Evolutionary conservation across 2,888 invertebrate genomes (phyloP).

Genomic region (Hybos culiciformis): DNA sequence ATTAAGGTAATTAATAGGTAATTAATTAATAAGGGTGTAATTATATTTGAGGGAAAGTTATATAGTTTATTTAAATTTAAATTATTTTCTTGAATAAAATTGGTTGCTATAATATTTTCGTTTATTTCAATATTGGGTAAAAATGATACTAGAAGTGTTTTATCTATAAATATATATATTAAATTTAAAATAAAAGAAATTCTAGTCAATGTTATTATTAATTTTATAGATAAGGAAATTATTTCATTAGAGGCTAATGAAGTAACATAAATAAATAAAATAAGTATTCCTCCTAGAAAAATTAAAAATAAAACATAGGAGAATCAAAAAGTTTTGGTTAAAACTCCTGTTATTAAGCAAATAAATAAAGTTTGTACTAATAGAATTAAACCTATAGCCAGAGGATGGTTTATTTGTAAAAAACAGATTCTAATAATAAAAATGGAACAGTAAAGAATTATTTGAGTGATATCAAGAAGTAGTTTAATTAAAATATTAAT

Average conservation of each 20-base stretch:
- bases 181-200: constrained; percentile 19
- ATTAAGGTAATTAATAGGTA: constrained; percentile 47
- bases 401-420: constrained; percentile 38
- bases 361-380: constrained; percentile 40
- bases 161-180: constrained; percentile 21
- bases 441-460: constrained; percentile 18
- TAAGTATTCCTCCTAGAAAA: constrained; percentile 48
- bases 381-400: constrained; percentile 42
- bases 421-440: constrained; percentile 32
- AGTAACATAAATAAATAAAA: constrained; percentile 50
- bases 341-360: constrained; percentile 37
- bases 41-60: constrained; percentile 38
- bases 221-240: constrained; percentile 34
- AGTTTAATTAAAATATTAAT: constrained; percentile 55
- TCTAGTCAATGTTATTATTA: constrained; percentile 21
- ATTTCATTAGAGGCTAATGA: constrained; percentile 48
- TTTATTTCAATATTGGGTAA: constrained; percentile 34
- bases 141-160: constrained; percentile 24
- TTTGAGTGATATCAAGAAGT: constrained; percentile 39
- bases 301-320: constrained; percentile 48
- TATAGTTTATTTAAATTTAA: constrained; percentile 41
- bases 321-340: constrained; percentile 43
- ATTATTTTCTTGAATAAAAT: constrained; percentile 33
- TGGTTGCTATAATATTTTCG: constrained; percentile 21
- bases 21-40: constrained; percentile 42